Conservation (phyloP, 1,140 invertebrate genomes). For the Trachymyrmex cornetzi region DNA sequence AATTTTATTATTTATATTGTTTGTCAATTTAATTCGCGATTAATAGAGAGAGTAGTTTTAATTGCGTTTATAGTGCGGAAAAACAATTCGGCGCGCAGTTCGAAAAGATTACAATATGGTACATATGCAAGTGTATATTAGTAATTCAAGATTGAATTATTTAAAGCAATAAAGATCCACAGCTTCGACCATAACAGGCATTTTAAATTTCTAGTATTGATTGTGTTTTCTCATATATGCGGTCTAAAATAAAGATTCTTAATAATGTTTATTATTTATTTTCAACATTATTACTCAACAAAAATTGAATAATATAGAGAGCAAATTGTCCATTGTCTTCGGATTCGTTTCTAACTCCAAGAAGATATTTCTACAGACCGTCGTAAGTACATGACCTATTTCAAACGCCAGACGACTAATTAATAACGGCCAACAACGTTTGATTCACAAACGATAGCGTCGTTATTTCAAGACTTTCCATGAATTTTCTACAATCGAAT, state of each 20-base stretch:
- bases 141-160: too few species aligned
- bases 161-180: too few species aligned
- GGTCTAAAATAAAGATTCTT: too few species aligned
- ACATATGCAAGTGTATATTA: too few species aligned
- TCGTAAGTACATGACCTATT: conserved; percentile 15
- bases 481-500: background rate
- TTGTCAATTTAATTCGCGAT: too few species aligned
- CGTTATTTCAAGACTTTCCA: conserved; percentile 19
- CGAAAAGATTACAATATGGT: too few species aligned
- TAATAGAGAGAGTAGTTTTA: too few species aligned
- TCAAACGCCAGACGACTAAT: conserved; percentile 25
- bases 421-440: conserved; percentile 21
- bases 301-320: background rate
- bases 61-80: too few species aligned
- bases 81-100: too few species aligned
- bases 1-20: background rate
- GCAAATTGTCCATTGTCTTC: background rate
- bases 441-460: background rate
- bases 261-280: background rate
- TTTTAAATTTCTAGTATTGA: too few species aligned
- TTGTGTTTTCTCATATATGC: too few species aligned
- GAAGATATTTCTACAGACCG: background rate
- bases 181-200: too few species aligned
- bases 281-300: background rate
- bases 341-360: background rate